Base-by-base conservation (phyloP, 2,888 invertebrate genomes). In the Colostygia pectinataria region DNA sequence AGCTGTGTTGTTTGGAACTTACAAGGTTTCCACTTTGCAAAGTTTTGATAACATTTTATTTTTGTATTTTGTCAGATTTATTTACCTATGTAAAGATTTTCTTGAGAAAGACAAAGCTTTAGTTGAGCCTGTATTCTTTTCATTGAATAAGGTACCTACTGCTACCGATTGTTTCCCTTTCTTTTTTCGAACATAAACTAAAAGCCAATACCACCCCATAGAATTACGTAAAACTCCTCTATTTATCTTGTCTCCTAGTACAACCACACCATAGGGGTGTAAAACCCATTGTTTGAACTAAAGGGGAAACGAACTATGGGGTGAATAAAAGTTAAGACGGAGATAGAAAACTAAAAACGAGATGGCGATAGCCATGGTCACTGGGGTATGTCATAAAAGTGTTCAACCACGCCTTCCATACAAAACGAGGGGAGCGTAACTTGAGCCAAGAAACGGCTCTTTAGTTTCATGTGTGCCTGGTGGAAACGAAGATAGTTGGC, bases 211-310 rank as follows among this genome's bases (percentile, higher is more conserved):
- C 36, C 24, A 61, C 66, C 72, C 69, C 60, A 46, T 62, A 53
- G 45, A 48, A 50, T 42, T 14, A 41, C 2, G n/a, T 10, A 23
- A 41, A 53, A 51, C 73, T 71, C 66, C 63, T 78, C 53, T 71
- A 75, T 77, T 77, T 77, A 73, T 67, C 77, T 86, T 60, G 53
- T 70, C 39, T 63, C 87, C 84, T 86, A 66, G 85, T 88, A 82
- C 67, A 41, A 41, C 42, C 56, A 74, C 74, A 74, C 77, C 77
- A 77, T 81, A 77, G 61, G 83, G 84, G 81, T 81, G 66, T 69
- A 66, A 75, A 66, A 57, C 43, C 66, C 60, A 76, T 80, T 78
- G 76, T 76, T 71, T 51, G 50, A 32, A 15, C 13, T 38, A 9
- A 25, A 49, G 20, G 25, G 23, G 44, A 15, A 42, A 39, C 32